Base-by-base conservation (phyloP, 2,113 vertebrate genomes). In the Promerops cafer region DNA sequence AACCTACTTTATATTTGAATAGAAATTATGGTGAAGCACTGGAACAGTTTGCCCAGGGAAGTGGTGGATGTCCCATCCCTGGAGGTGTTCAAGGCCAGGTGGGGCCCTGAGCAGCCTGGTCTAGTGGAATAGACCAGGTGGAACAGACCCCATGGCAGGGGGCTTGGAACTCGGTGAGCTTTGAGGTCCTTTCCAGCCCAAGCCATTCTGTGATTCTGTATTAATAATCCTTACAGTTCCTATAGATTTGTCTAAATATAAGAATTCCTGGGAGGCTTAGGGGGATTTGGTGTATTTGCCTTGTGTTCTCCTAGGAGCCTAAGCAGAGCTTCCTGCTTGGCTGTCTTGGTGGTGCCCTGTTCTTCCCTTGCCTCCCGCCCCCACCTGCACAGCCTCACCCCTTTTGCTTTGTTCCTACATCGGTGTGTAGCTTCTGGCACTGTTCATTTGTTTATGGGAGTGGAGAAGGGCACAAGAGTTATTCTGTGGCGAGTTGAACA, bases 141-240 rank as follows among this genome's bases (percentile, higher is more conserved):
- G n/a, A n/a, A n/a, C n/a, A n/a, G n/a, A n/a, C n/a, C 7, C 23
- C 14, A 8, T 13, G 21, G 54, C 21, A 30, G 24, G 4, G 40
- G 5, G 3, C 1, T 11, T 76, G 49, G 40, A 63, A 35, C 24
- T 14, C 1, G 1, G 5, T 54, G 26, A 4, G 47, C 47, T 42
- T 42, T 69, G 20, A 42, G 22, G 5, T 61, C 26, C n/a, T 26
- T 26, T 56, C 31, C 61, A 28, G 37, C 10, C 12, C 26, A 56
- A 61, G 13, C 24, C 26, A 47, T 61, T 54, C 15, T 54, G 20
- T 68, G 39, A 35, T 74, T 83, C 19, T 66, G 4, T 33, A 35
- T 35, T 69, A 49, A 18, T 63, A 39, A 42, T 82, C 64, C 15
- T 81, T 68, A 64, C 6, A 8, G 9, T 74, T 82, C 13, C 16